phyloP scores from a whole-genome alignment of 2,888 invertebrate genomes.

The Campoplex capitator region DNA sequence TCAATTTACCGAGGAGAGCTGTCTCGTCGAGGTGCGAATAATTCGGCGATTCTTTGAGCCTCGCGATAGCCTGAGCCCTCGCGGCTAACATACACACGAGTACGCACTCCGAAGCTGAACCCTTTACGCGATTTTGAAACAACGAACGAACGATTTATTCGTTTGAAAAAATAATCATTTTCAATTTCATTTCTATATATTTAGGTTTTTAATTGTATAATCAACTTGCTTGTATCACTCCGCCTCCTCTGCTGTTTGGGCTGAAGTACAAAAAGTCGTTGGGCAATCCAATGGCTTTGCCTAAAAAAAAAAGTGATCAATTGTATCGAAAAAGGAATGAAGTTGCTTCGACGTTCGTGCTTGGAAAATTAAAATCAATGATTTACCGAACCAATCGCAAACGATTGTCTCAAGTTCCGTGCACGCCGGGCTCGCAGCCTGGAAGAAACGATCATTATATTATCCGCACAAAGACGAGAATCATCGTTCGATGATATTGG shows the following conservation, averaged over 20 bases:
- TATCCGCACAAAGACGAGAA: background rate
- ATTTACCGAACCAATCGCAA: constrained; percentile 96
- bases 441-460: constrained; percentile 76
- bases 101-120: constrained; percentile 98
- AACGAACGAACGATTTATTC: background rate
- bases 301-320: constrained; percentile 82
- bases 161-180: background rate
- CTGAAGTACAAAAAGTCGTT: constrained; percentile 93
- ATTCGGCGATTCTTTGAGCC: constrained; percentile 90
- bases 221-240: constrained; percentile 93
- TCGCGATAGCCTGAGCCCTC: constrained; percentile 94
- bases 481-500: background rate
- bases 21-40: constrained; percentile 96
- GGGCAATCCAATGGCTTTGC: constrained; percentile 96
- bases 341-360: background rate
- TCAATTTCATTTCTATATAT: background rate
- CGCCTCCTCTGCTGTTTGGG: constrained; percentile 95
- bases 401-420: constrained; percentile 98
- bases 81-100: constrained; percentile 97
- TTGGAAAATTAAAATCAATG: constrained; percentile 1
- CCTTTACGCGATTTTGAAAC: constrained; percentile 85
- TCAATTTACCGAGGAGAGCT: constrained; percentile 94
- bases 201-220: background rate
- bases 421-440: constrained; percentile 99
- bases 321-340: background rate